Percentiles rank a stretch among this genome's conserved stretches.
These are phyloP conservation scores for Sceliomorpha sp. DNA, from an alignment of 2,888 invertebrate genomes.

Conservation along the genomic window DNA sequence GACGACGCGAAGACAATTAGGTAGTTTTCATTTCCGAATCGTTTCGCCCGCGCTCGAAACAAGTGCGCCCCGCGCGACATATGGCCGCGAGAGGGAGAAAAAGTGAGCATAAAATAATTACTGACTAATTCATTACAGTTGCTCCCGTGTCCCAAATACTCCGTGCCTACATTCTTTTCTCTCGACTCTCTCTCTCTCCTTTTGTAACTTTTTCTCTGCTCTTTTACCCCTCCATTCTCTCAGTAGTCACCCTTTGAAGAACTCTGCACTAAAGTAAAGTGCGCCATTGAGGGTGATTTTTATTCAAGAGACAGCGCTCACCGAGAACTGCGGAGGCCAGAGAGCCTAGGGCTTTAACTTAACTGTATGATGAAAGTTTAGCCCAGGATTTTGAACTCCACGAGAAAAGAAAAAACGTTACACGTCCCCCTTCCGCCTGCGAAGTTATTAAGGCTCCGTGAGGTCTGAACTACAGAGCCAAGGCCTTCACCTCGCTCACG, in stretches of 20 bases:
- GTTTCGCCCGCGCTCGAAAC: no score
- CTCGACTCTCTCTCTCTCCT: conserved; percentile 41
- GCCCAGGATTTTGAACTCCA: conserved; percentile 76
- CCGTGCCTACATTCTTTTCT: conserved; percentile 42
- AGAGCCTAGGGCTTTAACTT: conserved; percentile 72
- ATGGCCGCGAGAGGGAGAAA: not conserved
- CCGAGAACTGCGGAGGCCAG: conserved; percentile 61
- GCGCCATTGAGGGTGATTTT: conserved; percentile 78
- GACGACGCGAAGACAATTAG: no score
- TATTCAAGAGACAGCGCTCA: conserved; percentile 78
- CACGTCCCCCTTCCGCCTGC: conserved; percentile 67
- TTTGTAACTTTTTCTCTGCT: conserved; percentile 53
- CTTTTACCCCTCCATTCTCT: conserved; percentile 59
- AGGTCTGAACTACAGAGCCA: conserved; percentile 63
- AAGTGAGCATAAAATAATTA: conserved; percentile 33
- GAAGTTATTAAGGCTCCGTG: conserved; percentile 72
- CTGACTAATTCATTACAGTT: conserved; percentile 60
- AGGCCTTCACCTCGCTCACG: conserved; percentile 39
- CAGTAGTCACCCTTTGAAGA: conserved; percentile 64
- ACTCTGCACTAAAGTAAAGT: conserved; percentile 72
- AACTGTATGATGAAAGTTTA: conserved; percentile 77
- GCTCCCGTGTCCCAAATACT: conserved; percentile 63
- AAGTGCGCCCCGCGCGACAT: no score
- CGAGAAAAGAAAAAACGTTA: conserved; percentile 70
- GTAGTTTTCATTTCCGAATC: no score